These are phyloP conservation scores for Arion vulgaris DNA, from an alignment of 1,140 invertebrate genomes.

Conservation along the genomic window DNA sequence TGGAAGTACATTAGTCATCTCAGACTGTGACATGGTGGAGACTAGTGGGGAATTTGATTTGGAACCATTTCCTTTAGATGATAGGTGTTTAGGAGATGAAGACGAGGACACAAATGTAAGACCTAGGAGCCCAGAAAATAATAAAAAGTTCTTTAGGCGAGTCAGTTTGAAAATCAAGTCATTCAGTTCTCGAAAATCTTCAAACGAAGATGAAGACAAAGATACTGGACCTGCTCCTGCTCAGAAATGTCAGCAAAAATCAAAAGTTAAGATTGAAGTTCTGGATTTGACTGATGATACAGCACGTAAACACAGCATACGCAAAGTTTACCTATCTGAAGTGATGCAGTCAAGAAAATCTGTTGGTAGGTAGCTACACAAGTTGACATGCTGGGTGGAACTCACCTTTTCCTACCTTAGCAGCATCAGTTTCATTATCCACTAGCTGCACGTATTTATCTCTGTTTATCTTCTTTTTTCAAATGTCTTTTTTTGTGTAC, in stretches of 20 bases:
- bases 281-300: constrained; percentile 57
- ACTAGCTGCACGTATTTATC: neutral
- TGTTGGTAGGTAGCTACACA: constrained; percentile 41
- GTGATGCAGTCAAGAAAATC: constrained; percentile 42
- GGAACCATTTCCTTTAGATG: constrained; percentile 10
- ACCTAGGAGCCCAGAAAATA: constrained; percentile 22
- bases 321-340: constrained; percentile 52
- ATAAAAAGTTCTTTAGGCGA: constrained; percentile 52
- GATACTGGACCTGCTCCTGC: neutral
- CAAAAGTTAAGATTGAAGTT: constrained; percentile 49
- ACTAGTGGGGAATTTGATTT: neutral
- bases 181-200: constrained; percentile 28
- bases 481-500: neutral
- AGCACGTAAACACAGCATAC: constrained; percentile 44
- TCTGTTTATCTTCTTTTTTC: neutral
- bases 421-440: neutral
- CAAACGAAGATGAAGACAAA: constrained; percentile 42
- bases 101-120: neutral
- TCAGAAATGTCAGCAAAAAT: neutral
- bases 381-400: neutral
- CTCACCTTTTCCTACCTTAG: neutral
- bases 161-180: constrained; percentile 60
- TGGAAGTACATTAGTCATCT: neutral
- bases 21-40: neutral
- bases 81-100: neutral